Conservation (phyloP, 2,888 invertebrate species). For the Plebejus melissa region DNA sequence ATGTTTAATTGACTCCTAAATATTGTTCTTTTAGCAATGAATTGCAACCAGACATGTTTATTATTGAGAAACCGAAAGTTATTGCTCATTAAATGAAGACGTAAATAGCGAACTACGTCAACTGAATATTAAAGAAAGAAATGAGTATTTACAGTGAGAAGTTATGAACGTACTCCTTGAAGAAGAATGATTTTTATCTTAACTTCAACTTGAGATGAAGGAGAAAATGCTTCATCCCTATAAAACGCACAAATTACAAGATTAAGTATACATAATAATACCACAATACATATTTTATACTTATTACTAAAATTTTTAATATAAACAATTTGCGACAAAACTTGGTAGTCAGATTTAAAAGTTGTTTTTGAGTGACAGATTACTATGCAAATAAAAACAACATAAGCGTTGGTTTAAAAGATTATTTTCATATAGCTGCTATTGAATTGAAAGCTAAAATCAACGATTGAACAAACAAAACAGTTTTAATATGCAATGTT, state of each 20-base stretch:
- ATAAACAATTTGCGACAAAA: not conserved
- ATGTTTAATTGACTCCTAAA: conserved; percentile 73
- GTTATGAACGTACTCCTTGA: not conserved
- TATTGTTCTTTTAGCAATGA: conserved; percentile 65
- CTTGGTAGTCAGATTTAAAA: not conserved
- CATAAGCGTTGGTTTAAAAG: not conserved
- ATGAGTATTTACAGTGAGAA: conserved; percentile 6
- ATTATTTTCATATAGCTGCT: not conserved
- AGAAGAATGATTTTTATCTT: not conserved
- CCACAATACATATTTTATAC: not conserved
- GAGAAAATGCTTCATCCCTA: not conserved
- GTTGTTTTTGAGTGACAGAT: not conserved
- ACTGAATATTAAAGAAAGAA: conserved; percentile 12
- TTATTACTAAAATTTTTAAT: not conserved
- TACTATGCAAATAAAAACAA: not conserved
- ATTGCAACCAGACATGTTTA: conserved; percentile 70
- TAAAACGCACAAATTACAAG: not conserved
- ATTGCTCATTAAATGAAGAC: conserved; percentile 26
- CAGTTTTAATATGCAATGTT: conserved; percentile 1
- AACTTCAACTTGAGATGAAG: not conserved
- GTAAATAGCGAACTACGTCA: conserved; percentile 25
- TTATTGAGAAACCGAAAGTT: conserved; percentile 49
- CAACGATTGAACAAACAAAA: not conserved
- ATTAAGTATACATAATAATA: not conserved
- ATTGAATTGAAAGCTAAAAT: not conserved